Conservation (phyloP, 2,113 vertebrate genomes). For the Ictidomys tridecemlineatus region DNA sequence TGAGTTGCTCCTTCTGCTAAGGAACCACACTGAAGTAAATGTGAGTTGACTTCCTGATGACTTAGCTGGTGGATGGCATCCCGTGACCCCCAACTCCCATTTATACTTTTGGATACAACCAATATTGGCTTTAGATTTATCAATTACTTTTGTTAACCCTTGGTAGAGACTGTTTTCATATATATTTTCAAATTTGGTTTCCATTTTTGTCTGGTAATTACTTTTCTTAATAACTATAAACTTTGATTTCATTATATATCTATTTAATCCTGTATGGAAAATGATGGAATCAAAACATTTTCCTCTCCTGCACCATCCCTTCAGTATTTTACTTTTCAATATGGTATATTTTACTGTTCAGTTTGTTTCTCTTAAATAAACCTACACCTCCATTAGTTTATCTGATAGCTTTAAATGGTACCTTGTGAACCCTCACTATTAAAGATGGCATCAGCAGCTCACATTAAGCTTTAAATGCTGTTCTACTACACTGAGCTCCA, state of each 20-base stretch:
- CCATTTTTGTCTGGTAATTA: conserved; percentile 9
- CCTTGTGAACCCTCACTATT: neutral
- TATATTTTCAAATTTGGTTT: neutral
- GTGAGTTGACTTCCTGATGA: neutral
- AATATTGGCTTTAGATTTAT: neutral
- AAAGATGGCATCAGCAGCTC: neutral
- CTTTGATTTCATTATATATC: neutral
- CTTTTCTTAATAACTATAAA: neutral
- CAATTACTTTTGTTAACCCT: neutral
- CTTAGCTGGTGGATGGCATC: too few species aligned
- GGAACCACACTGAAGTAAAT: neutral
- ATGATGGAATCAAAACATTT: conserved; percentile 3
- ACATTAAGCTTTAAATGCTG: neutral
- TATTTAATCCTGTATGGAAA: neutral
- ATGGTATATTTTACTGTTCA: neutral
- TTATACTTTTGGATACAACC: neutral
- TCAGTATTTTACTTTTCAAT: neutral
- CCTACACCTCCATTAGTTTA: neutral
- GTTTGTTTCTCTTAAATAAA: neutral
- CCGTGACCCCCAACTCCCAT: neutral
- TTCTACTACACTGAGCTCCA: neutral
- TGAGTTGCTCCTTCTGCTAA: neutral
- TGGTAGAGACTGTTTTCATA: neutral
- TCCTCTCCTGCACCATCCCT: neutral
- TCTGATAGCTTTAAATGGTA: neutral